A percentile compares a stretch with the other conserved stretches of the same genome.
Conservation (phyloP, 2,888 invertebrate species). For the Thymelicus acteon region DNA sequence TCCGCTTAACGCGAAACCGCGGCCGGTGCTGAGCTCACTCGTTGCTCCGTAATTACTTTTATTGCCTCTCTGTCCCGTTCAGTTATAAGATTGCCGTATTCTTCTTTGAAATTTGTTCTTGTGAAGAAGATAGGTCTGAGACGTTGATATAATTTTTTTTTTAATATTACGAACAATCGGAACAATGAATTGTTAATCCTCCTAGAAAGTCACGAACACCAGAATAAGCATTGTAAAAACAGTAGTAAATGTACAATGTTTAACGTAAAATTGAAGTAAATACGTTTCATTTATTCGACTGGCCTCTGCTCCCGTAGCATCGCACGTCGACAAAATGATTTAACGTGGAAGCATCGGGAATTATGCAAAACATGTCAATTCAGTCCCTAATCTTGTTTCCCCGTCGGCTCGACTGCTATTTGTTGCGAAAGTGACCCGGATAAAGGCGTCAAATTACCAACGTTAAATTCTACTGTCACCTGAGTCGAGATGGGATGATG, state of each 20-base stretch:
- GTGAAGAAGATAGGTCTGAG: background rate
- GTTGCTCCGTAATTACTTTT: conserved; percentile 24
- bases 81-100: conserved; percentile 16
- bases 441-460: conserved; percentile 78
- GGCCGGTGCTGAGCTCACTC: background rate
- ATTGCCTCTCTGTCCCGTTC: conserved; percentile 15
- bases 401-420: conserved; percentile 53
- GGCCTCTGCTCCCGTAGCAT: background rate
- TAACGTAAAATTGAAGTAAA: background rate
- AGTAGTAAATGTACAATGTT: no score
- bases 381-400: conserved; percentile 36
- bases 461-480: conserved; percentile 77
- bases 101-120: conserved; percentile 13
- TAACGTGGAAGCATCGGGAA: conserved; percentile 16
- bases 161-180: background rate
- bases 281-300: background rate
- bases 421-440: conserved; percentile 71
- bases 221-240: no score
- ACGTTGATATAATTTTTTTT: background rate
- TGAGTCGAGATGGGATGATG: conserved; percentile 65
- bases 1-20: conserved; percentile 17
- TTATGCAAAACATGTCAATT: conserved; percentile 57
- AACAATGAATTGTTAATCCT: no score
- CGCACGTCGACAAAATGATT: conserved; percentile 16
- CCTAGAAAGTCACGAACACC: no score